Percentiles rank a stretch among this genome's conserved stretches.
These are phyloP conservation scores for Chaenocephalus aceratus DNA, from an alignment of 2,113 vertebrate species.

Conservation along the genomic window DNA sequence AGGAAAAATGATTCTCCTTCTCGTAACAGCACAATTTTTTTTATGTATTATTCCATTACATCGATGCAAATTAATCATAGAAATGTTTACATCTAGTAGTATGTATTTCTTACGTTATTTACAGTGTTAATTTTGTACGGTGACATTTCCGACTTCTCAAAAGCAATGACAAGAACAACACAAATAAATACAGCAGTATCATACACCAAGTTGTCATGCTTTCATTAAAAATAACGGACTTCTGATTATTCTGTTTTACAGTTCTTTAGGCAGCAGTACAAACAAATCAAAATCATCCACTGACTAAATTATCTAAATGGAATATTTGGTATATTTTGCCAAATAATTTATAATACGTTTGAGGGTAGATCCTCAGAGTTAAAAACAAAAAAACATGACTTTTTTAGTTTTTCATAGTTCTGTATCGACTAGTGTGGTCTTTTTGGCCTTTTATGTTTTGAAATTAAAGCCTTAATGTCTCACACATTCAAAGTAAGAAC, in stretches of 20 bases:
- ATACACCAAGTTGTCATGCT: constrained; percentile 86
- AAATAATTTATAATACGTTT: constrained; percentile 36
- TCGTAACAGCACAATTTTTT: constrained; percentile 84
- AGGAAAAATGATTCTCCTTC: constrained; percentile 83
- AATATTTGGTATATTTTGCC: constrained; percentile 55
- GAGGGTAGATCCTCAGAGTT: constrained; percentile 30
- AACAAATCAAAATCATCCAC: constrained; percentile 61
- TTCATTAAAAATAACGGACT: constrained; percentile 78
- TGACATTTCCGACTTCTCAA: constrained; percentile 79
- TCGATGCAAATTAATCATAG: constrained; percentile 83
- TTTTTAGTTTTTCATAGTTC: constrained; percentile 19
- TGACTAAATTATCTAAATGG: constrained; percentile 43
- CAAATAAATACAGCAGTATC: constrained; percentile 83
- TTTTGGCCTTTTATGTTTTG: constrained; percentile 14
- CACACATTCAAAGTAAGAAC: constrained; percentile 53
- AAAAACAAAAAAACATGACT: constrained; percentile 12
- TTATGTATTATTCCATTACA: constrained; percentile 78
- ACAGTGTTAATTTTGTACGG: constrained; percentile 79
- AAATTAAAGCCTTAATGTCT: constrained; percentile 49
- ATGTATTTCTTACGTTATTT: constrained; percentile 79
- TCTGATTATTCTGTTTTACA: constrained; percentile 68
- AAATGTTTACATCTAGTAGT: constrained; percentile 81
- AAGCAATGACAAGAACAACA: constrained; percentile 84
- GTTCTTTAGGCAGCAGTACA: constrained; percentile 68
- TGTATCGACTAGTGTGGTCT: constrained; percentile 36